Evolutionary conservation across 2,797 vertebrate species (phyloP), one percentile per base, ranked within the genome.

Genomic region (Anableps anableps): DNA sequence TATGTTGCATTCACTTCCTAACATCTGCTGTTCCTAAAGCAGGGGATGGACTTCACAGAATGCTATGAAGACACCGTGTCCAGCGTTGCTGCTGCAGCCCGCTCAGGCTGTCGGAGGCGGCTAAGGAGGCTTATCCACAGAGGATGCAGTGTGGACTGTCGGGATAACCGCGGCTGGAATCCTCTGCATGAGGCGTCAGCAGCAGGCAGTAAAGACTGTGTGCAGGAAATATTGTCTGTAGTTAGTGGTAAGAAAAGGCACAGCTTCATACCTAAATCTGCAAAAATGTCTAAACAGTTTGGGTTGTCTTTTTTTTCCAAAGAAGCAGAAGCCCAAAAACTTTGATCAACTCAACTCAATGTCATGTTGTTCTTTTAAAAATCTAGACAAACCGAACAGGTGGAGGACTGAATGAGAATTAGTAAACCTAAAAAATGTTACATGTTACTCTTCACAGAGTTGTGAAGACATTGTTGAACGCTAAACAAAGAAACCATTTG

Each of bases 111-210:
- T 0, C 71, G 85, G 76, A 92, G 89, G 88, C 86, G 80, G 45
- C 82, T 99, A 83, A 95, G 92, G 91, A 93, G 92, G 48, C 94
- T 99, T n/a, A 96, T 99, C 0, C 92, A 75, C 81, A 91, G 93
- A 26, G 97, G 97, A 0, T 95, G 89, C 86, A 96, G 96, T 0
- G 34, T 96, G 1, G 96, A 99, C 81, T 90, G 96, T 53, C 93
- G 95, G 0, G 98, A 99, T 92, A 99, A 99, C 94, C 96, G 98
- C 10, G 97, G 98, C 13, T 99, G 98, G 98, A 94, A 92, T 79
- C 95, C 98, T 0, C 94, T 99, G 84, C 98, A 99, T 0, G 98
- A 99, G 90, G 98, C 98, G 0, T 96, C 97, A 0, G 97, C 96
- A 0, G 94, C 94, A 21, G 96, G 97, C 34, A 95, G 94, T 0